phyloP scores from a whole-genome alignment of 2,888 invertebrate species.

The Tetragonula carbonaria region DNA sequence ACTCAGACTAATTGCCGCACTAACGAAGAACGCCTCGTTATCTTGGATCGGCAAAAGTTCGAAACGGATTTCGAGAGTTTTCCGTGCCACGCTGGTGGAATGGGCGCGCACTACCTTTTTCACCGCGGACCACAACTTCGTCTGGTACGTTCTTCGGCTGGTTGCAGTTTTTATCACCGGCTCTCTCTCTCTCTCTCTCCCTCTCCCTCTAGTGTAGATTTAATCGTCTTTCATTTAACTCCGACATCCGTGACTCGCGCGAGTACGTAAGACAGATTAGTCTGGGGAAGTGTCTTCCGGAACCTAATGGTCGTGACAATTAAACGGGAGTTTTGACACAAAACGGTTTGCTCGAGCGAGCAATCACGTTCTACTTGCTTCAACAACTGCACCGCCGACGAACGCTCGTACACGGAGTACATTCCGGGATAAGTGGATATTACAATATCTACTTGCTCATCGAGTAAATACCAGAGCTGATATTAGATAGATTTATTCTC shows the following conservation, averaged over 20 bases:
- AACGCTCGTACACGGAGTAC: background rate
- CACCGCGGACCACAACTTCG: background rate
- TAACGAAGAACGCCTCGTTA: slow-evolving; percentile 58
- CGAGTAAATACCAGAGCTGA: background rate
- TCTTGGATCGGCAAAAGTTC: slow-evolving; percentile 27
- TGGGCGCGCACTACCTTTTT: background rate
- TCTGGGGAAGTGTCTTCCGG: slow-evolving; percentile 11
- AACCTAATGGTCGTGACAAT: slow-evolving; percentile 57
- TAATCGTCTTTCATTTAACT: slow-evolving; percentile 51
- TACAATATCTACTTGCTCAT: background rate
- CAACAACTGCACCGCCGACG: slow-evolving; percentile 8
- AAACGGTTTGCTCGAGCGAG: slow-evolving; percentile 35
- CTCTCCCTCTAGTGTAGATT: background rate
- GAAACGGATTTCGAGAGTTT: slow-evolving; percentile 39
- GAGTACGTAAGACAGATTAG: slow-evolving; percentile 51
- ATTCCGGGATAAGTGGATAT: background rate
- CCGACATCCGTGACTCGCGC: slow-evolving; percentile 25
- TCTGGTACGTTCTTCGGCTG: background rate
- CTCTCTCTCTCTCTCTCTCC: background rate
- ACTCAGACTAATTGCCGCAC: slow-evolving; percentile 44
- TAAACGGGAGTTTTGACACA: slow-evolving; percentile 51
- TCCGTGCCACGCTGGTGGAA: slow-evolving; percentile 1
- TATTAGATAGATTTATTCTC: background rate
- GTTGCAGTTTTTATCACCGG: slow-evolving; percentile 36
- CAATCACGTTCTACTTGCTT: slow-evolving; percentile 34